Evolutionary conservation across 1,140 invertebrate genomes (phyloP).

Genomic region (Drosophila varians): DNA sequence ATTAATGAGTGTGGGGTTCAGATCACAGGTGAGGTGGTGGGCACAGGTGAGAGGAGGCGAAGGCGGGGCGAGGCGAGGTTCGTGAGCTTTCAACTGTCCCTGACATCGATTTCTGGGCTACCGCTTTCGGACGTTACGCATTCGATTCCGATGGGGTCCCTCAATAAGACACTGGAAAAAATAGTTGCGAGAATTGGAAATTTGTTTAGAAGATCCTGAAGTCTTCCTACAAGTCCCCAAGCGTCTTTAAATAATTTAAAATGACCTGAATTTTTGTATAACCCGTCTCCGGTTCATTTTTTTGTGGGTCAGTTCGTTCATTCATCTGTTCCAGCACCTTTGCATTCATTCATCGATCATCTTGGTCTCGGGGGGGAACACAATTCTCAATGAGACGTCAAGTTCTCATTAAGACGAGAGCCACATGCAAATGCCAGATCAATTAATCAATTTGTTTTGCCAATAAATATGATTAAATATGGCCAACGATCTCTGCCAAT

Average conservation of each 20-base stretch:
- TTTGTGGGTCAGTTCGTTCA: background rate
- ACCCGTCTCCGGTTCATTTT: background rate
- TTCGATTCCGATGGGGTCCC: background rate
- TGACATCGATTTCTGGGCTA: slow-evolving; percentile 42
- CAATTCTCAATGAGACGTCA: slow-evolving; percentile 60
- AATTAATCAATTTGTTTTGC: slow-evolving; percentile 81
- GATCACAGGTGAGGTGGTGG: slow-evolving; percentile 23
- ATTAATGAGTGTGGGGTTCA: slow-evolving; percentile 42
- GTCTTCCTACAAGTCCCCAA: too few species aligned
- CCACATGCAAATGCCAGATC: slow-evolving; percentile 39
- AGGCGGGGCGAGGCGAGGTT: slow-evolving; percentile 3
- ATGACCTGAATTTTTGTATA: slow-evolving; percentile 1
- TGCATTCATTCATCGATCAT: slow-evolving; percentile 56
- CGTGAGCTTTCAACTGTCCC: slow-evolving; percentile 45
- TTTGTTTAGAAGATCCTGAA: background rate
- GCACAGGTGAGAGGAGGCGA: slow-evolving; percentile 31
- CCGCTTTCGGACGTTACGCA: slow-evolving; percentile 24
- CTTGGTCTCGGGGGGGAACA: slow-evolving; percentile 22
- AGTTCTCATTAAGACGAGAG: slow-evolving; percentile 43
- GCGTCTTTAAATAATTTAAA: too few species aligned
- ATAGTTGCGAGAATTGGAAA: background rate
- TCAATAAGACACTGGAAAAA: background rate
- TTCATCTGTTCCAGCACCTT: slow-evolving; percentile 31
- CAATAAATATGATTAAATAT: slow-evolving; percentile 75
- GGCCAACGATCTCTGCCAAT: slow-evolving; percentile 52